These are phyloP conservation scores for Mycetomoellerius zeteki DNA, from an alignment of 1,140 invertebrate species.

Conservation along the genomic window DNA sequence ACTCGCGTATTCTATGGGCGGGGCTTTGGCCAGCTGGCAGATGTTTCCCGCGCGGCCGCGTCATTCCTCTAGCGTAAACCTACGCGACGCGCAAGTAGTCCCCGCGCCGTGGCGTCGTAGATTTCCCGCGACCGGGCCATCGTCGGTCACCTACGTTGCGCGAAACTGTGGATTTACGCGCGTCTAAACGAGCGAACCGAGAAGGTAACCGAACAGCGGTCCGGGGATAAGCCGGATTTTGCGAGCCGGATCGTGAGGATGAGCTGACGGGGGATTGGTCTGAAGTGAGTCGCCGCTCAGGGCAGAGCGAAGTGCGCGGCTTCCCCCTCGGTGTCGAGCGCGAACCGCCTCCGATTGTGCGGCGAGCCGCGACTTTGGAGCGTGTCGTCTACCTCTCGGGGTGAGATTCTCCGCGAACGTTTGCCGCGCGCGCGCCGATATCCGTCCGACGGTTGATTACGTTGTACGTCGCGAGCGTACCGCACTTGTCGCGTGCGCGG, in stretches of 20 bases:
- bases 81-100: constrained; percentile 87
- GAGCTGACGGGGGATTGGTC: constrained; percentile 72
- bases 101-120: constrained; percentile 63
- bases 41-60: constrained; percentile 86
- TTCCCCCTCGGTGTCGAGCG: constrained; percentile 51
- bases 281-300: constrained; percentile 70
- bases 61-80: constrained; percentile 81
- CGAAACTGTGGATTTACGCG: not conserved
- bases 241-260: constrained; percentile 57
- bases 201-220: not conserved
- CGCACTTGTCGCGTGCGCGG: not conserved
- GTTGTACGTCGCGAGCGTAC: not conserved
- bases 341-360: constrained; percentile 47
- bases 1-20: constrained; percentile 83
- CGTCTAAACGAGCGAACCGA: not conserved
- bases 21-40: constrained; percentile 88
- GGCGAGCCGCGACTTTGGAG: constrained; percentile 52
- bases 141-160: not conserved
- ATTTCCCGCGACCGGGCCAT: constrained; percentile 62
- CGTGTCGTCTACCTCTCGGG: not conserved
- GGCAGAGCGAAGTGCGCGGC: constrained; percentile 64
- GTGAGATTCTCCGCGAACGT: constrained; percentile 29
- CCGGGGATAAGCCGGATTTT: constrained; percentile 35
- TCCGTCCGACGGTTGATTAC: not conserved
- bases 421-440: not conserved